These are phyloP conservation scores for Halcyon senegalensis DNA, from an alignment of 2,113 vertebrate genomes.

Conservation along the genomic window DNA sequence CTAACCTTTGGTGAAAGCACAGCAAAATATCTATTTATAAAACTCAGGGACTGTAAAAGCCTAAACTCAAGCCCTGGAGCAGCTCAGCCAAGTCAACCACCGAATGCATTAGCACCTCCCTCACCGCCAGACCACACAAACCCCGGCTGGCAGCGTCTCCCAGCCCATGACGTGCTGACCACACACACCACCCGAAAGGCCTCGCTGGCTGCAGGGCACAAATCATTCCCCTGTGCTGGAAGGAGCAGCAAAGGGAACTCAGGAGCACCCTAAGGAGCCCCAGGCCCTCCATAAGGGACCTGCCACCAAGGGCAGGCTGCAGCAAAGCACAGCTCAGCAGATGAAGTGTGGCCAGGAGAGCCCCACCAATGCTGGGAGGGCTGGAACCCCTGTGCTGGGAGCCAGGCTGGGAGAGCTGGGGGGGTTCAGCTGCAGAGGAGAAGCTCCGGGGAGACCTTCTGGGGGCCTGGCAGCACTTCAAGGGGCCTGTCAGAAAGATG, in stretches of 20 bases:
- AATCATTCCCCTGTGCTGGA: rapidly evolving
- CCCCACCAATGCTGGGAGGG: neutral
- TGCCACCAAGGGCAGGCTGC: too few species aligned
- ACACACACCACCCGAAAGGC: rapidly evolving
- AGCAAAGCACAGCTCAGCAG: rapidly evolving
- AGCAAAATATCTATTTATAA: neutral
- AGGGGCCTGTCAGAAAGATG: too few species aligned
- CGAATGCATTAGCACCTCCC: neutral
- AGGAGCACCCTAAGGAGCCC: neutral
- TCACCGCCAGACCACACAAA: neutral
- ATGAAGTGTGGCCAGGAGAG: neutral
- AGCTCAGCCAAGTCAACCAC: neutral
- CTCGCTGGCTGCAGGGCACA: neutral
- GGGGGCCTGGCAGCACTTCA: too few species aligned
- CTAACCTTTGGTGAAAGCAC: neutral
- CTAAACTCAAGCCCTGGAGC: neutral
- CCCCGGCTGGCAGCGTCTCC: neutral
- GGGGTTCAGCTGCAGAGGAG: too few species aligned
- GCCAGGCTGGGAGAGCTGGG: too few species aligned
- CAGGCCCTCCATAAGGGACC: rapidly evolving
- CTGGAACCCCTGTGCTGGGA: neutral
- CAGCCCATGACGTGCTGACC: rapidly evolving
- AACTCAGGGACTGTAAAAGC: neutral
- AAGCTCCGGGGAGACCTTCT: too few species aligned
- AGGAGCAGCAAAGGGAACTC: neutral